A percentile compares a stretch with the other conserved stretches of the same genome.
Conservation (phyloP, 2,888 invertebrate species). For the Cheilosia grossa region DNA sequence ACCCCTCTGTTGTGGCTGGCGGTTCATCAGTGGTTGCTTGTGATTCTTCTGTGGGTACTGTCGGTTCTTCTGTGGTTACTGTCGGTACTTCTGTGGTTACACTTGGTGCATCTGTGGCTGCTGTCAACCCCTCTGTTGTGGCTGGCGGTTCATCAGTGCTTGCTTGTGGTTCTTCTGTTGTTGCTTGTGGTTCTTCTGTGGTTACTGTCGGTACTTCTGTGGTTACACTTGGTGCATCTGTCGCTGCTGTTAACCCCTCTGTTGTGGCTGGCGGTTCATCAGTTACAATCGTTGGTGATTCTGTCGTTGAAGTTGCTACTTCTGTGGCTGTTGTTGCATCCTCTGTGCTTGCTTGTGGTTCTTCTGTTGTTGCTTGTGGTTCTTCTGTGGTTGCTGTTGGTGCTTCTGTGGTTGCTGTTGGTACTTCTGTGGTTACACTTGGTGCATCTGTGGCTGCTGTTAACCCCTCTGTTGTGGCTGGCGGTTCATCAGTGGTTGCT, state of each 20-base stretch:
- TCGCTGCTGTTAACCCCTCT: not conserved
- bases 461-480: not conserved
- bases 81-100: too few relatives aligned
- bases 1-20: too few relatives aligned
- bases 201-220: too few relatives aligned
- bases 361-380: not conserved
- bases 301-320: not conserved
- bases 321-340: not conserved
- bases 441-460: not conserved
- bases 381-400: constrained; percentile 1
- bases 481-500: not conserved
- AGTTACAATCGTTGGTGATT: not conserved
- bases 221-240: not conserved
- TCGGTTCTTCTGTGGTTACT: too few relatives aligned
- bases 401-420: not conserved
- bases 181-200: too few relatives aligned
- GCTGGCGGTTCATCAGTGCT: not conserved
- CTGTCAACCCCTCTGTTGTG: too few relatives aligned
- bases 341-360: not conserved
- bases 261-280: constrained; percentile 26
- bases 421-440: not conserved
- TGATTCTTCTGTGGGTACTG: not conserved
- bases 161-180: not conserved
- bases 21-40: not conserved
- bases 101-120: not conserved